Percentiles rank a stretch among this genome's conserved stretches.
Evolutionary conservation across 2,113 vertebrate species (phyloP).

Genomic region (Gopherus flavomarginatus): DNA sequence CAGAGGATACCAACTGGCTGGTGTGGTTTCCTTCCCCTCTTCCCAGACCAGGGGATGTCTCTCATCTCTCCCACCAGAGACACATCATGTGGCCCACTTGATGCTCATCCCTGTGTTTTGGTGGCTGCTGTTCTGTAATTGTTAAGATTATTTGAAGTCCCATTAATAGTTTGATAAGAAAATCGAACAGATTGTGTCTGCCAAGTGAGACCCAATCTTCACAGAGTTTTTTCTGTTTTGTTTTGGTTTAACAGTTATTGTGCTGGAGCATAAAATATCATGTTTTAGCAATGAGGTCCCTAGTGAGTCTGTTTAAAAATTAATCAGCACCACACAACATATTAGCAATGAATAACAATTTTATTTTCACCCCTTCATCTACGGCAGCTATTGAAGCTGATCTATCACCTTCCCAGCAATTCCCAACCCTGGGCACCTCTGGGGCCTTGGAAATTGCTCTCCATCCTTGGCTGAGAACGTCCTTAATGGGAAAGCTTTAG

Average conservation of each 20-base stretch:
- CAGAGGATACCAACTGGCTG: neutral
- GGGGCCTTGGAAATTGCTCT: neutral
- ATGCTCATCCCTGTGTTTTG: neutral
- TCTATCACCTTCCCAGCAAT: neutral
- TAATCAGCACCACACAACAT: constrained; percentile 72
- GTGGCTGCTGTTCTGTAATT: neutral
- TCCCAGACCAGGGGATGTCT: neutral
- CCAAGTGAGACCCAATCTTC: constrained; percentile 54
- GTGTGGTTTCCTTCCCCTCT: neutral
- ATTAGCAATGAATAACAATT: constrained; percentile 56
- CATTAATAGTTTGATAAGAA: constrained; percentile 59
- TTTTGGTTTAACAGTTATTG: constrained; percentile 62
- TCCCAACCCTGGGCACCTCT: neutral
- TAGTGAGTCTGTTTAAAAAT: constrained; percentile 73
- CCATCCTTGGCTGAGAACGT: neutral
- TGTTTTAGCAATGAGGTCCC: constrained; percentile 73
- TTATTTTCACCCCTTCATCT: constrained; percentile 11
- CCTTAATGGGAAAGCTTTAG: neutral
- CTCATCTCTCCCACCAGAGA: neutral
- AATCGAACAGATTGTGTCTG: constrained; percentile 58
- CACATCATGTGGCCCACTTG: neutral
- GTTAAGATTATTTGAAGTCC: neutral
- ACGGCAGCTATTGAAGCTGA: accelerated
- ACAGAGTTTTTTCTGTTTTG: constrained; percentile 38
- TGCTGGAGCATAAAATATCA: constrained; percentile 72